Evolutionary conservation across 2,888 invertebrate species (phyloP), one percentile per base, ranked within the genome.

Genomic region (Plebejus anna): DNA sequence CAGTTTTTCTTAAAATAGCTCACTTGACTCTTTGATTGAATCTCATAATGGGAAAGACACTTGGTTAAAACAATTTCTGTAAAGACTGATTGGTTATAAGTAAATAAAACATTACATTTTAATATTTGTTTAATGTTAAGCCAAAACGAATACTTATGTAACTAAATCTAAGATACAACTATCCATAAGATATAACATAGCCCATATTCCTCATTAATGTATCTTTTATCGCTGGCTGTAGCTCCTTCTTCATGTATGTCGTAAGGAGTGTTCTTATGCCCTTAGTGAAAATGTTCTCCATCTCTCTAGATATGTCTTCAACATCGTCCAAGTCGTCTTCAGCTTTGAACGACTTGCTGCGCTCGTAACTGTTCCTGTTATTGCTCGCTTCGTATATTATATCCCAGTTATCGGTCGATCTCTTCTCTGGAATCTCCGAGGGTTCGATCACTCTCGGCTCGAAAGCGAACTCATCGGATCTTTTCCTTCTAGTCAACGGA

Each of bases 201-300:
- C 97, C 97, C 96, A 97, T 96, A 85, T 97, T 97, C 80, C 96
- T 95, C 97, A 97, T 97, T 51, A 97, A 90, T 0, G 97, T 97
- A 84, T 97, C 97, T 85, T 97, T 97, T 77, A 97, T 97, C 61
- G 97, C 97, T 9, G 97, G 97, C 83, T 97, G 97, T 75, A 97
- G 87, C 83, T 97, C 96, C 80, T 96, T 96, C 85, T 97, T 97
- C 96, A 97, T 97, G 82, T 97, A 97, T 42, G 96, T 96, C 0
- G 97, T 97, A 70, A 97, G 87, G 72, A 97, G 94, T 22, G 97
- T 96, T 81, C 97, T 94, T 71, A 97, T 97, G n/a, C 97, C 97
- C 87, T 96, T 96, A 0, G 97, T 95, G 83, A 97, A 97, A 71
- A 97, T 96, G 81, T 97, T 97, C 84, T 97, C 97, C 96, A 97